A percentile compares a stretch with the other conserved stretches of the same genome.
These are phyloP conservation scores for Tenthredo notha DNA, from an alignment of 2,888 invertebrate species.

Conservation along the genomic window DNA sequence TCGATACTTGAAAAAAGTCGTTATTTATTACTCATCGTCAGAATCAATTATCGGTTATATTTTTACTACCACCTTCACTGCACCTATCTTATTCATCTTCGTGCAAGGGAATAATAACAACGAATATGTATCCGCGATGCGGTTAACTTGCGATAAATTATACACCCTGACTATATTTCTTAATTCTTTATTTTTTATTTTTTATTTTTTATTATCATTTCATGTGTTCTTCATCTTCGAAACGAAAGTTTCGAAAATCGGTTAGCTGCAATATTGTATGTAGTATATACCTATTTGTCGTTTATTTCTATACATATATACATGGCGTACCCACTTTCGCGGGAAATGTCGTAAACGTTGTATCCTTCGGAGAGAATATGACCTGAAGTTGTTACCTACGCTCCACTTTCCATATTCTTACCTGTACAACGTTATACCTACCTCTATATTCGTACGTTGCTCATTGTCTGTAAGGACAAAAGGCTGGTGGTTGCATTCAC, in stretches of 20 bases:
- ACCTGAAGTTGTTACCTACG: background rate
- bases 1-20: background rate
- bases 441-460: background rate
- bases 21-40: background rate
- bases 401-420: slow-evolving; percentile 47
- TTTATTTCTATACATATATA: background rate
- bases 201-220: background rate
- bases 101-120: background rate
- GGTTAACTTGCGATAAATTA: too few species aligned
- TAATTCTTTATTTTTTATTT: background rate
- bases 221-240: background rate
- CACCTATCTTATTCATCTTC: background rate
- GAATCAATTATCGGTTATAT: background rate
- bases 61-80: background rate
- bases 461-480: slow-evolving; percentile 11
- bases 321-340: background rate
- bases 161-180: too few species aligned
- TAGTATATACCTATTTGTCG: background rate
- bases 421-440: background rate
- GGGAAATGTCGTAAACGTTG: slow-evolving; percentile 21
- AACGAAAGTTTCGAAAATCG: background rate
- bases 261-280: background rate
- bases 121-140: too few species aligned
- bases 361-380: slow-evolving; percentile 13
- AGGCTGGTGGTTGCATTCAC: slow-evolving; percentile 40